phyloP scores from a whole-genome alignment of 2,888 invertebrate genomes.

The Allolobophora icterica region DNA sequence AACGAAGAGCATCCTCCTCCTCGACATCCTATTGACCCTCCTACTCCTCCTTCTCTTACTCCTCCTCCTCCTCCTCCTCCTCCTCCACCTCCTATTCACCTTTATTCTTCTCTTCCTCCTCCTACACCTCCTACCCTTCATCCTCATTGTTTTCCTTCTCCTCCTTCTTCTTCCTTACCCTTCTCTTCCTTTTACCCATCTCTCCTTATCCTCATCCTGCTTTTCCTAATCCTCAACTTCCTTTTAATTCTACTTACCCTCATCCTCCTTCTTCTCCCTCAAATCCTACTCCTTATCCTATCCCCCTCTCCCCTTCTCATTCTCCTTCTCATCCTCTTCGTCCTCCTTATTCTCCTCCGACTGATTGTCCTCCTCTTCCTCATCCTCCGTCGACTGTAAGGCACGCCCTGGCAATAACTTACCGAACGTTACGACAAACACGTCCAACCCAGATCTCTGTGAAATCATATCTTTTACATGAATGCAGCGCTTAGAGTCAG shows the following conservation, averaged over 20 bases:
- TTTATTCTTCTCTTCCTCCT: neutral
- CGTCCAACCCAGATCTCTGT: no score
- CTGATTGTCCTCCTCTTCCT: no score
- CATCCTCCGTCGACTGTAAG: no score
- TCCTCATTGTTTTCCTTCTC: neutral
- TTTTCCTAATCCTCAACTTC: no score
- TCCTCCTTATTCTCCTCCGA: no score
- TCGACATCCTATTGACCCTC: constrained; percentile 12
- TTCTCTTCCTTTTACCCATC: neutral
- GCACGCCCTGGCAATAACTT: no score
- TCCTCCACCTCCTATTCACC: neutral
- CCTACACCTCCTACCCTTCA: neutral
- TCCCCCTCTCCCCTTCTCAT: no score
- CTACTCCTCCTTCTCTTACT: neutral
- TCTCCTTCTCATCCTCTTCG: no score
- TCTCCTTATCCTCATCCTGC: neutral
- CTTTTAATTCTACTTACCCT: neutral
- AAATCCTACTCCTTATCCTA: neutral
- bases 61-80: neutral
- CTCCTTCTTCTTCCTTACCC: neutral
- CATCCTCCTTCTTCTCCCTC: neutral
- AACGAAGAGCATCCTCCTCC: constrained; percentile 24
- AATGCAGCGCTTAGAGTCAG: no score
- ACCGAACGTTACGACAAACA: no score
- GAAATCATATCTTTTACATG: no score